Conservation (phyloP, 2,113 vertebrate genomes). For the Trichomycterus rosablanca region DNA sequence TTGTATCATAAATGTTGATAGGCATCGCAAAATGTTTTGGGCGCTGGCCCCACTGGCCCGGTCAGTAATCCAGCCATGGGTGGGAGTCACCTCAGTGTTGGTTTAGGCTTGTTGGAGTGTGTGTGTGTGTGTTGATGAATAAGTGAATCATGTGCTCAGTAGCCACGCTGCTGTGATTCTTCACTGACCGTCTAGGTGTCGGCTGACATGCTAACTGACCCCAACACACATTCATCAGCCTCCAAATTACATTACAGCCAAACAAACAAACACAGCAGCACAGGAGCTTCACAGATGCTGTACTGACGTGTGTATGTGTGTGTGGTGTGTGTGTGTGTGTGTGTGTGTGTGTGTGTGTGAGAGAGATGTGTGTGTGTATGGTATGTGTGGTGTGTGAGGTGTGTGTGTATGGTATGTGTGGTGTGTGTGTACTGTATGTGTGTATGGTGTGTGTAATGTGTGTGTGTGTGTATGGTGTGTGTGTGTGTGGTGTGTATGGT, state of each 20-base stretch:
- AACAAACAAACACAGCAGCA: neutral
- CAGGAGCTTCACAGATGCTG: conserved; percentile 27
- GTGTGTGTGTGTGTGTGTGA: no score
- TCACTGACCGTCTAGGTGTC: neutral
- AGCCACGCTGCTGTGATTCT: neutral
- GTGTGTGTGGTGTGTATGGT: neutral
- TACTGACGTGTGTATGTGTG: neutral
- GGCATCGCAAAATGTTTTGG: no score
- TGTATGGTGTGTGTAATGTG: no score
- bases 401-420: no score
- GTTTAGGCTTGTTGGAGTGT: conserved; percentile 8
- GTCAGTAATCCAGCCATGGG: no score
- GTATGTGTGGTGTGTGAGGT: conserved; percentile 18
- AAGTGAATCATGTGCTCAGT: neutral
- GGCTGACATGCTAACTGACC: neutral
- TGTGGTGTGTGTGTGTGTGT: conserved; percentile 39
- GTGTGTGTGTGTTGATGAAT: conserved; percentile 8
- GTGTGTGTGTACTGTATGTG: no score
- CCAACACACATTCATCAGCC: neutral
- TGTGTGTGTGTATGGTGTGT: conserved; percentile 23
- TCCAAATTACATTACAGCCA: conserved; percentile 13
- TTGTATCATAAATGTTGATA: no score
- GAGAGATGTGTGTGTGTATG: conserved; percentile 5
- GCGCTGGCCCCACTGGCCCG: no score
- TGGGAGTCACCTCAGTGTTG: neutral